Evolutionary conservation across 1,140 invertebrate species (phyloP).

Genomic region (Thaumatotibia leucotreta): DNA sequence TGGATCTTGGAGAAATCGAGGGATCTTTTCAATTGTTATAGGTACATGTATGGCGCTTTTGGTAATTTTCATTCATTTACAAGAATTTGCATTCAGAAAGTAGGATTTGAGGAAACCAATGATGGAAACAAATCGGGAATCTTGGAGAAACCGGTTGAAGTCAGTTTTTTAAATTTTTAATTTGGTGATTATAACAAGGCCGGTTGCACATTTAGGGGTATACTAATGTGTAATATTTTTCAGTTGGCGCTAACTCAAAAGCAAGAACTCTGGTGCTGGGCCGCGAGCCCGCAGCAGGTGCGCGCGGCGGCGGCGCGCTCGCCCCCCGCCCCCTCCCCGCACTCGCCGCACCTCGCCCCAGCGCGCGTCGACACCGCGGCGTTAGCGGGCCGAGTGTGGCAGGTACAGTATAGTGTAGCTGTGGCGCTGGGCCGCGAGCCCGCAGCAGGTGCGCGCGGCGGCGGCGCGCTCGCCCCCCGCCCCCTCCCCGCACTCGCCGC

Average conservation of each 20-base stretch:
- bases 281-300: slow-evolving; percentile 55
- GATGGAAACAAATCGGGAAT: too few relatives aligned
- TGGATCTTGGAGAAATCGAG: too few relatives aligned
- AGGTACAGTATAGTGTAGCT: slow-evolving; percentile 32
- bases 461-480: slow-evolving; percentile 17
- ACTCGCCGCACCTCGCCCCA: slow-evolving; percentile 35
- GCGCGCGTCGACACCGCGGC: slow-evolving; percentile 32
- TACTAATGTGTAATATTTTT: not conserved
- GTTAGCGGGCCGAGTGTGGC: slow-evolving; percentile 35
- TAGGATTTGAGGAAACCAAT: too few relatives aligned
- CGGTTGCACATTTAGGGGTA: too few relatives aligned
- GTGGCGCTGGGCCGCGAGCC: slow-evolving; percentile 52
- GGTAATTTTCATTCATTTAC: too few relatives aligned
- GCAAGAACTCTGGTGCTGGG: slow-evolving; percentile 50
- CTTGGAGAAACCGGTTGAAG: too few relatives aligned
- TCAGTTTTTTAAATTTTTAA: too few relatives aligned
- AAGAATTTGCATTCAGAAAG: too few relatives aligned
- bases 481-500: too few relatives aligned
- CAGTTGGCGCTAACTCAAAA: slow-evolving; percentile 46
- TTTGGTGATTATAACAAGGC: too few relatives aligned
- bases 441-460: slow-evolving; percentile 52
- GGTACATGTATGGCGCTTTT: too few relatives aligned
- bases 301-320: slow-evolving; percentile 39
- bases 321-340: slow-evolving; percentile 1
- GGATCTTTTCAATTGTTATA: too few relatives aligned